These are phyloP conservation scores for Orthonyx spaldingii DNA, from an alignment of 2,113 vertebrate genomes.

Conservation along the genomic window DNA sequence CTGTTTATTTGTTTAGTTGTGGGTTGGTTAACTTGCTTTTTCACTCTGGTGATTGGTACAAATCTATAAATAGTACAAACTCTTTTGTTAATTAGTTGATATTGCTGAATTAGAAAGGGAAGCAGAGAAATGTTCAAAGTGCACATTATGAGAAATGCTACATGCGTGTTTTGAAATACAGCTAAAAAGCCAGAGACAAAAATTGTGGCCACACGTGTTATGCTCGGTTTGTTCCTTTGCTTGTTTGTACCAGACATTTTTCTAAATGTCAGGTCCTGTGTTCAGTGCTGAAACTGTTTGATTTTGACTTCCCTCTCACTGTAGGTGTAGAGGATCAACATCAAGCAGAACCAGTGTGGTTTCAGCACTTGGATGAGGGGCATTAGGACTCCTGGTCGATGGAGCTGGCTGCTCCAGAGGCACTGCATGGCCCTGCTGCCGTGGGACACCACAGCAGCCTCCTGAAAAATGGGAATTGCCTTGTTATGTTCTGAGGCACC, in stretches of 20 bases:
- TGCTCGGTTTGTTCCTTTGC: neutral
- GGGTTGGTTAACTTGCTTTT: neutral
- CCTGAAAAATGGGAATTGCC: neutral
- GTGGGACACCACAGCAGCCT: fast-evolving
- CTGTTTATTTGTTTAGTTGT: neutral
- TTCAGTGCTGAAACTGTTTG: neutral
- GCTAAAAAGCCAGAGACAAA: neutral
- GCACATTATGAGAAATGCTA: neutral
- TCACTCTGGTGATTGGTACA: neutral
- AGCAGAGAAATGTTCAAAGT: neutral
- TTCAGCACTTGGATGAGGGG: neutral
- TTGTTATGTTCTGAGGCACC: neutral
- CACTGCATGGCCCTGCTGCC: fast-evolving
- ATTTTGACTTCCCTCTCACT: neutral
- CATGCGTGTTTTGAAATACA: neutral
- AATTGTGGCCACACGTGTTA: fast-evolving
- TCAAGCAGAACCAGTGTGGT: neutral
- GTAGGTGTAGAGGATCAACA: neutral
- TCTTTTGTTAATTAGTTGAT: neutral
- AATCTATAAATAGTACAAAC: neutral
- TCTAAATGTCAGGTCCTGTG: neutral
- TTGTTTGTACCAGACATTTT: neutral
- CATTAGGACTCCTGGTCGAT: fast-evolving
- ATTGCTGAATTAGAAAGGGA: neutral
- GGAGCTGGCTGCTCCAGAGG: neutral